phyloP scores from a whole-genome alignment of 1,140 invertebrate species.

The Trichogramma pretiosum region DNA sequence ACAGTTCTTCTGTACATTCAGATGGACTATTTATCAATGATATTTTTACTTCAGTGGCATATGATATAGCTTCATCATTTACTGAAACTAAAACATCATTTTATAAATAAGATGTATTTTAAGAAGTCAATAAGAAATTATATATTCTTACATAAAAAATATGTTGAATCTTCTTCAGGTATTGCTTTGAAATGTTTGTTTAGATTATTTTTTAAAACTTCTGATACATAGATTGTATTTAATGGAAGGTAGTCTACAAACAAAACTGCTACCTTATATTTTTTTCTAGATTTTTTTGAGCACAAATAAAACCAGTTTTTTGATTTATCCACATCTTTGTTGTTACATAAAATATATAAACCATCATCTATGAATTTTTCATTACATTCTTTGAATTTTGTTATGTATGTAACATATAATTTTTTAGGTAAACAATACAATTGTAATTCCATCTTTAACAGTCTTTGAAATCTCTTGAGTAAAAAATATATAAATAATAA shows the following conservation, averaged over 20 bases:
- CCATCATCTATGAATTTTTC: conserved; percentile 28
- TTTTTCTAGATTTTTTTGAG: conserved; percentile 23
- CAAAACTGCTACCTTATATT: conserved; percentile 40
- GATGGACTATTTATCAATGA: conserved; percentile 12
- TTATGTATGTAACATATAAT: too few species aligned
- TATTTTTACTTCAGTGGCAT: conserved; percentile 7
- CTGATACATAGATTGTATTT: conserved; percentile 42
- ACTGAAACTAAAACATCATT: conserved; percentile 7
- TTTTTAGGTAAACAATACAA: conserved; percentile 23
- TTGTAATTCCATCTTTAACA: conserved; percentile 20
- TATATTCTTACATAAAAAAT: conserved; percentile 30
- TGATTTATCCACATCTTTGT: conserved; percentile 4
- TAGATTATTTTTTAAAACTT: conserved; percentile 46
- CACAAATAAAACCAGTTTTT: conserved; percentile 31
- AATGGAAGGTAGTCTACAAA: conserved; percentile 27
- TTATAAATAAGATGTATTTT: conserved; percentile 2
- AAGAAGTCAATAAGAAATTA: conserved; percentile 1
- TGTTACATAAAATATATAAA: conserved; percentile 27
- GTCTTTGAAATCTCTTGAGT: conserved; percentile 21
- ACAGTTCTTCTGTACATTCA: conserved; percentile 26
- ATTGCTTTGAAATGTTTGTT: conserved; percentile 28
- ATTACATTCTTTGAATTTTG: too few species aligned
- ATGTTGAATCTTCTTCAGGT: conserved; percentile 11
- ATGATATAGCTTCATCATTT: neutral
- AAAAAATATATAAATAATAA: conserved; percentile 26